Base-by-base conservation (phyloP, 2,797 vertebrate genomes). In the Rachycentron canadum region DNA sequence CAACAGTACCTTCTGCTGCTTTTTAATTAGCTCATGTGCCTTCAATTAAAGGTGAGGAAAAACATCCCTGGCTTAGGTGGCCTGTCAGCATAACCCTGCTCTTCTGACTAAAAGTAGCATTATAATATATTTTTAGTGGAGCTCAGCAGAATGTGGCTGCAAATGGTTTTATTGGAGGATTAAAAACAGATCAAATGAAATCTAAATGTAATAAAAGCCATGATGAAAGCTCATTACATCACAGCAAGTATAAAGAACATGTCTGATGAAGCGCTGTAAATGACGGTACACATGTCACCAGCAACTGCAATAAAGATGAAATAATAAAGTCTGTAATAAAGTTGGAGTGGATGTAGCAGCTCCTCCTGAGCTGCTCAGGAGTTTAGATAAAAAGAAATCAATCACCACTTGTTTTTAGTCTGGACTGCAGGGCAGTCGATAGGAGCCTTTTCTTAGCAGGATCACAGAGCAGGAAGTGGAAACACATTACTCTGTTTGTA, bases 301-400 rank as follows among this genome's bases (percentile, higher is more conserved):
- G 32, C 1, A n/a, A 57, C 19, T 64, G 71, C 70, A 67, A 73
- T 68, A 7, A 68, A 83, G 78, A 60, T 67, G 53, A 76, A 67
- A 67, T 56, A 64, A 85, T 78, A 76, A 81, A 62, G 43, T n/a
- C 49, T 63, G 26, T 61, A 60, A 77, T 69, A 77, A 65, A 78
- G 43, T 47, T 60, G 65, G 21, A 56, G 57, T 53, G 34, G 58
- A 60, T 53, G 3, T 43, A 61, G 69, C 69, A 7, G 21, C n/a
- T n/a, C n/a, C n/a, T 38, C 17, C 53, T 47, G 32, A 81, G 72
- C 32, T 76, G 10, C 47, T 40, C 23, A 17, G 26, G n/a, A 83
- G 34, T 53, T n/a, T 10, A 32, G n/a, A 52, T 50, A 71, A 69
- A n/a, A 61, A 74, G 73, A 66, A 70, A 83, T 80, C 74, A 57